Conservation (phyloP, 2,888 invertebrate genomes). For the Poecilobothrus nobilitatus region DNA sequence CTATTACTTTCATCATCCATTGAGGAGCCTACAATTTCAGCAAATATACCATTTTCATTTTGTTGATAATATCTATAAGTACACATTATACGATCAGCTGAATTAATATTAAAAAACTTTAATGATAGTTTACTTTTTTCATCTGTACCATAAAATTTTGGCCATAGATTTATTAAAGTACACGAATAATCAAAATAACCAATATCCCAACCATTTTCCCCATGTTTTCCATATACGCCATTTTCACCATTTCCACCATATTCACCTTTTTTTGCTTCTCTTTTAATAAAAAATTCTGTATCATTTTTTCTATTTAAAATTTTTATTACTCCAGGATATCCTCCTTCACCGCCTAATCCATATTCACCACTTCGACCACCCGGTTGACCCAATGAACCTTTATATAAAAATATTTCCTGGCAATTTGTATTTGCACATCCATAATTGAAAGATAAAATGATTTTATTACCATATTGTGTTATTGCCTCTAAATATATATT, state of each 20-base stretch:
- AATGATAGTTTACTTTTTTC: neutral
- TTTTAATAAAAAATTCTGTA: neutral
- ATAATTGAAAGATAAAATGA: neutral
- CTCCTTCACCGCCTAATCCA: neutral
- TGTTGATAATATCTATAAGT: too few species aligned
- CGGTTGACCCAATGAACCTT: neutral
- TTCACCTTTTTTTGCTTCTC: neutral
- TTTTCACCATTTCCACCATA: neutral
- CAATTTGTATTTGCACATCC: neutral
- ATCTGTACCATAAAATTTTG: neutral
- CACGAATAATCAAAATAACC: neutral
- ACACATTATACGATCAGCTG: neutral
- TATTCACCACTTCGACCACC: neutral
- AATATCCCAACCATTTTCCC: neutral
- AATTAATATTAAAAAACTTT: neutral
- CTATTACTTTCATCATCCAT: neutral
- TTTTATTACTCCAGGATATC: neutral
- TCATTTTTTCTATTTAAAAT: neutral
- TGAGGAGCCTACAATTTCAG: neutral
- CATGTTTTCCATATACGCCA: neutral
- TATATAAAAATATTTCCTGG: neutral
- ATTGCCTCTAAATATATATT: neutral
- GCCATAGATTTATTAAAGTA: neutral
- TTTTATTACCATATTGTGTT: neutral
- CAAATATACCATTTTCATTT: neutral